Evolutionary conservation across 2,797 vertebrate species (phyloP).

Genomic region (Syngnathus rostellatus): DNA sequence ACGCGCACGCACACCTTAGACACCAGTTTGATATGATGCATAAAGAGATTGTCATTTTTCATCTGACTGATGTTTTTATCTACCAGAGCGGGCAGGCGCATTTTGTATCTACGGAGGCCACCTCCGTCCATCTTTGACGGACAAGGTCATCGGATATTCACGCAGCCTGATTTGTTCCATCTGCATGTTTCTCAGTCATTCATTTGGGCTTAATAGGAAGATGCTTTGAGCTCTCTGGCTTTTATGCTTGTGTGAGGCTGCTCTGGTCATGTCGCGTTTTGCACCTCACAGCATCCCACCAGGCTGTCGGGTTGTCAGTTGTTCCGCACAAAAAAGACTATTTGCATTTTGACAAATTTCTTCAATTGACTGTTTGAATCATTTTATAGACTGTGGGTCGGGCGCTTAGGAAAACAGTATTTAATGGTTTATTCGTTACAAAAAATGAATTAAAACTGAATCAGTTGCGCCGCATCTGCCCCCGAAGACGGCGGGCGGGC

Average conservation of each 20-base stretch:
- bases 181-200: slow-evolving; percentile 34
- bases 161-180: slow-evolving; percentile 32
- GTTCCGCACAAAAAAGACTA: neutral
- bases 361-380: too few species aligned
- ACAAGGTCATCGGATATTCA: slow-evolving; percentile 43
- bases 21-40: neutral
- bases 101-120: slow-evolving; percentile 13
- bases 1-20: slow-evolving; percentile 13
- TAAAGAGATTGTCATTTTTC: slow-evolving; percentile 22
- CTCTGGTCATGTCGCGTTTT: neutral
- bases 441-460: too few species aligned
- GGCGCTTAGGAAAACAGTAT: too few species aligned
- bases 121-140: slow-evolving; percentile 19
- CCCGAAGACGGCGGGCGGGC: too few species aligned
- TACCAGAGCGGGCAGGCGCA: slow-evolving; percentile 16
- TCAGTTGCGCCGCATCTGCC: too few species aligned
- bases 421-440: too few species aligned
- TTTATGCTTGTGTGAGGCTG: neutral
- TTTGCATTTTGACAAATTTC: neutral
- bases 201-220: slow-evolving; percentile 25
- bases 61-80: slow-evolving; percentile 28
- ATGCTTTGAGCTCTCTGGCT: slow-evolving; percentile 19
- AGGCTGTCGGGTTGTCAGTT: neutral
- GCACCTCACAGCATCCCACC: neutral
- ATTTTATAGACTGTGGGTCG: too few species aligned